These are phyloP conservation scores for Copidosoma floridanum DNA, from an alignment of 1,140 invertebrate species.

Conservation along the genomic window DNA sequence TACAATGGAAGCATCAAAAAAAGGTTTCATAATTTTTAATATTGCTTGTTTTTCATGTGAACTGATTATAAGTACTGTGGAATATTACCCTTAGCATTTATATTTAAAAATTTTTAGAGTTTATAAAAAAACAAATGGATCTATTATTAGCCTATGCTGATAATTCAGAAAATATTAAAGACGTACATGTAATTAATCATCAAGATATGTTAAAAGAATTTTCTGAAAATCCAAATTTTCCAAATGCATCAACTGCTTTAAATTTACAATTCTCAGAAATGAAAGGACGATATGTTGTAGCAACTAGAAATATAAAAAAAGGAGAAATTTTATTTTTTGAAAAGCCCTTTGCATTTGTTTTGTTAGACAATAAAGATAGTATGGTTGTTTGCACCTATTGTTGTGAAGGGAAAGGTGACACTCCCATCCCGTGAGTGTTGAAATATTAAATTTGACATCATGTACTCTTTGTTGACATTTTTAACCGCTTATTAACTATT, in stretches of 20 bases:
- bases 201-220: slow-evolving; percentile 31
- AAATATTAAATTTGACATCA: background rate
- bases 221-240: slow-evolving; percentile 42
- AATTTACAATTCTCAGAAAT: slow-evolving; percentile 41
- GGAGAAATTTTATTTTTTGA: slow-evolving; percentile 70
- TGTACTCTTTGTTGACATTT: too few species aligned
- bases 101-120: too few species aligned
- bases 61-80: too few species aligned
- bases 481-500: slow-evolving; percentile 49
- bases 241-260: slow-evolving; percentile 41
- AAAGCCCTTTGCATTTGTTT: slow-evolving; percentile 68
- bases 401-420: slow-evolving; percentile 52
- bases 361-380: slow-evolving; percentile 52
- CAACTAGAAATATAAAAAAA: slow-evolving; percentile 58
- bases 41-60: too few species aligned
- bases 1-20: slow-evolving; percentile 35
- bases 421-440: slow-evolving; percentile 56
- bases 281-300: slow-evolving; percentile 58
- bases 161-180: background rate
- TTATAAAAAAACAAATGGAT: slow-evolving; percentile 28
- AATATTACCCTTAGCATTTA: too few species aligned
- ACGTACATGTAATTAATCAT: slow-evolving; percentile 5
- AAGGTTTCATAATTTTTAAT: slow-evolving; percentile 39
- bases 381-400: slow-evolving; percentile 58
- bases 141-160: slow-evolving; percentile 14